Evolutionary conservation across 2,113 vertebrate genomes (phyloP).

Genomic region (Sinocyclocheilus anophthalmus): DNA sequence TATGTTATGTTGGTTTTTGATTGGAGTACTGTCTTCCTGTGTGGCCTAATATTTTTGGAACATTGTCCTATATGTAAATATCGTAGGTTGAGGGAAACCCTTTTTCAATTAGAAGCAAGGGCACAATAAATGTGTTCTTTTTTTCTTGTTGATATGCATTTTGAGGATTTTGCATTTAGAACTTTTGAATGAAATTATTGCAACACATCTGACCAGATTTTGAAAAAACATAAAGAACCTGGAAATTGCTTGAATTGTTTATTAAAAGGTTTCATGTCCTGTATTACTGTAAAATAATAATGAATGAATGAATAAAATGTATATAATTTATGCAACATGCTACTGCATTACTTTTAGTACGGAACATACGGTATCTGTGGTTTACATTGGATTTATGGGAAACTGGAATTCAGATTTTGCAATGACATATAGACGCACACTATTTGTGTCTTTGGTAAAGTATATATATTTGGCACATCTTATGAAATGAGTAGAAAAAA

Average conservation of each 20-base stretch:
- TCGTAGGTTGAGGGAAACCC: not conserved
- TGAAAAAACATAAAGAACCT: constrained; percentile 54
- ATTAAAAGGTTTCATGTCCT: not conserved
- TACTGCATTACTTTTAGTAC: not conserved
- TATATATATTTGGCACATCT: not conserved
- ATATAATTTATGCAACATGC: not conserved
- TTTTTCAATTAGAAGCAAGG: not conserved
- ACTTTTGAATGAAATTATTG: not conserved
- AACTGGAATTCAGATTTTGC: not conserved
- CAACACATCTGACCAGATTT: constrained; percentile 35
- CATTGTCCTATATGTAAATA: not conserved
- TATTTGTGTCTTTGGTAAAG: not conserved
- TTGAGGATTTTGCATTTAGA: too few relatives aligned
- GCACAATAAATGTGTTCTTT: not conserved
- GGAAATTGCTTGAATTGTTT: constrained; percentile 77
- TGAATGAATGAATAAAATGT: too few relatives aligned
- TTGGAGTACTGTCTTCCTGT: not conserved
- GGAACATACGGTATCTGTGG: not conserved
- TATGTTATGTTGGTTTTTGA: not conserved
- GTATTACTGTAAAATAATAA: not conserved
- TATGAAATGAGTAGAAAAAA: not conserved
- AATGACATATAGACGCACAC: not conserved
- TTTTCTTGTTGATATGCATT: not conserved
- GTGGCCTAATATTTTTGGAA: not conserved
- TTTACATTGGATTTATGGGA: not conserved